Evolutionary conservation across 2,113 vertebrate species (phyloP).

Genomic region (Danionella cerebrum): DNA sequence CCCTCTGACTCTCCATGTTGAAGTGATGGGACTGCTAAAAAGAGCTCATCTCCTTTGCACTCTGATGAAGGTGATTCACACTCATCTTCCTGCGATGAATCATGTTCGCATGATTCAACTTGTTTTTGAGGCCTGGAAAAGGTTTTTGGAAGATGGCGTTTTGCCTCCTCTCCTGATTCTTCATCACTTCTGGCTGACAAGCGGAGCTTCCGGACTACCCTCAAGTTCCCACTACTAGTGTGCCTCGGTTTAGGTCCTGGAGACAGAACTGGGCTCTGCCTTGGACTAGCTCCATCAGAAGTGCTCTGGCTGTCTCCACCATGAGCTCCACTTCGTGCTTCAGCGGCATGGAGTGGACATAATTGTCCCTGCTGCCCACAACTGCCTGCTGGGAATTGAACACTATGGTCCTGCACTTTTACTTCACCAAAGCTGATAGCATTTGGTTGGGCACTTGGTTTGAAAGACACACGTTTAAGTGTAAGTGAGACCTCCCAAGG

Average conservation of each 20-base stretch:
- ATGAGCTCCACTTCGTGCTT: conserved; percentile 37
- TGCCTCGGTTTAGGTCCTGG: background rate
- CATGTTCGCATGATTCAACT: conserved; percentile 43
- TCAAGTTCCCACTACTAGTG: conserved; percentile 27
- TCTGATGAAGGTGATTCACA: conserved; percentile 40
- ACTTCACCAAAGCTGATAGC: conserved; percentile 61
- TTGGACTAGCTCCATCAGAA: conserved; percentile 20
- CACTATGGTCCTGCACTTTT: conserved; percentile 49
- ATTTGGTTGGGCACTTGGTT: conserved; percentile 58
- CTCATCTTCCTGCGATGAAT: conserved; percentile 51
- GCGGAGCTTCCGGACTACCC: conserved; percentile 54
- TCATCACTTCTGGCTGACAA: conserved; percentile 49
- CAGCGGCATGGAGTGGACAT: conserved; percentile 54
- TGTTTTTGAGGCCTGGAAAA: conserved; percentile 36
- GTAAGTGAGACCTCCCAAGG: conserved; percentile 60
- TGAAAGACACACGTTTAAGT: conserved; percentile 63
- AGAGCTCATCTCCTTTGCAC: conserved; percentile 45
- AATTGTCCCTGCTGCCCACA: conserved; percentile 49
- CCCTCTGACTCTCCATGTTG: conserved; percentile 46
- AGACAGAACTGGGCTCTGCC: conserved; percentile 30
- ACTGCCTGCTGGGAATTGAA: conserved; percentile 48
- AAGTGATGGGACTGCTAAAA: conserved; percentile 49
- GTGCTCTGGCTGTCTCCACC: conserved; percentile 26
- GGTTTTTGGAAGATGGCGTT: conserved; percentile 28
- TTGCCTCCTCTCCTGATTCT: conserved; percentile 43